Evolutionary conservation across 2,888 invertebrate genomes (phyloP), one percentile per base, ranked within the genome.

Genomic region (Caenorhabditis imperialis): DNA sequence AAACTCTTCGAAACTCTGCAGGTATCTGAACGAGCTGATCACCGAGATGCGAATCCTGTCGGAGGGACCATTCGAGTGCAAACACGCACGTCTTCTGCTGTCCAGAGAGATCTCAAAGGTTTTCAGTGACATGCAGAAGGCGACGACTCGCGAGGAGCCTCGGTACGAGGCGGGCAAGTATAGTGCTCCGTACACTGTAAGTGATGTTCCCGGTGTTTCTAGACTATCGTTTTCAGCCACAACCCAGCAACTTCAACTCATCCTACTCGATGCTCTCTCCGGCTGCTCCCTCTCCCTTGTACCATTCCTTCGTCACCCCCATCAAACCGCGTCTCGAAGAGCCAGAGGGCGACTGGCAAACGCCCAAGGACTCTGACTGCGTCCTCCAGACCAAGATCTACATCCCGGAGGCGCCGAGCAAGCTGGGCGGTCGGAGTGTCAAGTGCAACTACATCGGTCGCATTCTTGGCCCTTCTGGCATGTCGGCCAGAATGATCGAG

Each of bases 401-500:
- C 27, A 74, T 79, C 25, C 81, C 81, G 16, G 73, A 79, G 18
- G 51, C 77, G 27, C 79, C 79, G 25, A 45, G 23, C 12, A 48
- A 35, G 33, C 61, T 77, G 44, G 75, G 33, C 33, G 75, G 69
- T 6, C 20, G 44, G n/a, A 44, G 44, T 33, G 25, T 50, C 18
- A 69, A 55, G 37, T 75, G 69, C 45, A 75, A 58, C 50, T 75
- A 81, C 67, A 79, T 84, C 45, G 85, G 85, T n/a, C 84, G 85
- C 12, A 85, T 86, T 53, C 75, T 86, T 30, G 86, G 86, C 5
- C 85, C 86, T 1, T 82, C 84, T 44, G 86, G 86, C 50, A 77
- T 82, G 53, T 78, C 83, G 23, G 83, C 85, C 16, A 82, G 82
- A 60, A 81, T 77, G 40, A 63, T 86, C 57, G 86, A 86, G 65